These are phyloP conservation scores for Philopedon plagiatum DNA, from an alignment of 2,888 invertebrate species.

Conservation along the genomic window DNA sequence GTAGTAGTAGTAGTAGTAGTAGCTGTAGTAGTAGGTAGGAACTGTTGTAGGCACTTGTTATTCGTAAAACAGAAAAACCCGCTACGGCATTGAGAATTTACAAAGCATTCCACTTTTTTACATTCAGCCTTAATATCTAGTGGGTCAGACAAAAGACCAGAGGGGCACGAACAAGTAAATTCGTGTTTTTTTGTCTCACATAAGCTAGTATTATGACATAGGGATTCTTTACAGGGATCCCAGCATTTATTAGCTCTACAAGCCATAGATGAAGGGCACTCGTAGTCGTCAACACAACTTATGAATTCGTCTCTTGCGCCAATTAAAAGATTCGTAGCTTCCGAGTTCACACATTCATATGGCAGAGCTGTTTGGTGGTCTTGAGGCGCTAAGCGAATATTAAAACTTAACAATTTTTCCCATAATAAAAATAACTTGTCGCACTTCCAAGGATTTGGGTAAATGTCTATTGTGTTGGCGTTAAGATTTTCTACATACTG, in stretches of 20 bases:
- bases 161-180: constrained; percentile 26
- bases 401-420: neutral
- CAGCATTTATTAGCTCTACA: constrained; percentile 26
- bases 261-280: constrained; percentile 3
- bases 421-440: constrained; percentile 30
- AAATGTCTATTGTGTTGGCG: constrained; percentile 16
- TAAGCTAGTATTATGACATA: constrained; percentile 28
- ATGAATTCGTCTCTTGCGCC: too few relatives aligned
- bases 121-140: constrained; percentile 26
- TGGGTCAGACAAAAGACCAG: neutral
- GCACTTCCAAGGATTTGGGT: constrained; percentile 47
- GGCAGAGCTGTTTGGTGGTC: neutral
- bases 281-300: constrained; percentile 9
- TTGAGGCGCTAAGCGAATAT: constrained; percentile 14
- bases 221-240: constrained; percentile 35
- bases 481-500: constrained; percentile 26
- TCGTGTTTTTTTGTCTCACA: constrained; percentile 23
- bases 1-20: too few relatives aligned
- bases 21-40: neutral
- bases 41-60: neutral
- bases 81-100: neutral
- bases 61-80: neutral
- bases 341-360: neutral
- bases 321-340: neutral
- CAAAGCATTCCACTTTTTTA: constrained; percentile 31